Evolutionary conservation across 2,888 invertebrate species (phyloP).

Genomic region (Dascillus cervinus): DNA sequence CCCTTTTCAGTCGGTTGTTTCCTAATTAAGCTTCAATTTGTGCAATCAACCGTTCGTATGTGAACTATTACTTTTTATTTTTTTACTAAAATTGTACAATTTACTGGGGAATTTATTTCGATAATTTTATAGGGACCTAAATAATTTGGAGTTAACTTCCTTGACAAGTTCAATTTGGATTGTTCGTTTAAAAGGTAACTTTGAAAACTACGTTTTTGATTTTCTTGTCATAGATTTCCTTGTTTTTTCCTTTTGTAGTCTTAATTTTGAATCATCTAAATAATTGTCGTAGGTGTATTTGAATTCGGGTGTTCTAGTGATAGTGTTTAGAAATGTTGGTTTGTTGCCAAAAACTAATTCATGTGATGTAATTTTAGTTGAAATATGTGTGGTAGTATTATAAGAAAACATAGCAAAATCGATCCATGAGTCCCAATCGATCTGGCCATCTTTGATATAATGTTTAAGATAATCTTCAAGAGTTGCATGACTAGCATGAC

Average conservation of each 20-base stretch:
- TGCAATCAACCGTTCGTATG: too few species aligned
- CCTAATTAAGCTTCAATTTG: too few species aligned
- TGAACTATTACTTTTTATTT: not conserved
- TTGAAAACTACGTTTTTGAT: too few species aligned
- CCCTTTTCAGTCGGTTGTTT: too few species aligned
- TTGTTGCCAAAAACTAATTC: slow-evolving; percentile 18
- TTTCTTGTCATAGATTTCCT: too few species aligned
- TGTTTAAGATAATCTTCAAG: slow-evolving; percentile 28
- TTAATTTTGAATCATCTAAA: not conserved
- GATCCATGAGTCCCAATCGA: slow-evolving; percentile 11
- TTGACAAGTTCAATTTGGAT: not conserved
- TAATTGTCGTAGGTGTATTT: not conserved
- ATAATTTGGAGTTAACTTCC: not conserved
- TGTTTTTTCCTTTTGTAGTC: too few species aligned
- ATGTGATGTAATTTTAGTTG: slow-evolving; percentile 19
- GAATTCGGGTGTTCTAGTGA: slow-evolving; percentile 10
- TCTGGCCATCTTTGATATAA: slow-evolving; percentile 21
- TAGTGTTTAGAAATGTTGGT: slow-evolving; percentile 12
- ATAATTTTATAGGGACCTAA: not conserved
- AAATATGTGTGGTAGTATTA: slow-evolving; percentile 20
- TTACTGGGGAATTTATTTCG: not conserved
- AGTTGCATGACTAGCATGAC: slow-evolving; percentile 24
- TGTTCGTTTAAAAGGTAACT: slow-evolving; percentile 1
- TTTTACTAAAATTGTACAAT: not conserved
- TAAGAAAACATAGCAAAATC: slow-evolving; percentile 22